These are phyloP conservation scores for Chlorodrepanis virens DNA, from an alignment of 2,113 vertebrate species.

Conservation along the genomic window DNA sequence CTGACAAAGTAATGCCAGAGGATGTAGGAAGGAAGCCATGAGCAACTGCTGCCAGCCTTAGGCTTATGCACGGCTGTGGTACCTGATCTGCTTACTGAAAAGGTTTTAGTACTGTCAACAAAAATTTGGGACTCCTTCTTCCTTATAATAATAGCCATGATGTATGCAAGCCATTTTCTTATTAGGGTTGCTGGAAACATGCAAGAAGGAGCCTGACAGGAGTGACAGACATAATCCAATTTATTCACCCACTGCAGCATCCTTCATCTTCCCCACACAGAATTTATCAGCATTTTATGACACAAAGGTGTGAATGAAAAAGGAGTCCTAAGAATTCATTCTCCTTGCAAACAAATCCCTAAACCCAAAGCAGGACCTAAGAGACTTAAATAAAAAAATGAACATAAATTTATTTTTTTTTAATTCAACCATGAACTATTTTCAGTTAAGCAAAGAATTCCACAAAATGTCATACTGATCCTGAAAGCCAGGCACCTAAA, in stretches of 20 bases:
- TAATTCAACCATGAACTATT: not conserved
- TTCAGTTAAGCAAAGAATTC: not conserved
- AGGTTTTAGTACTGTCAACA: not conserved
- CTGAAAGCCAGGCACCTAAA: not conserved
- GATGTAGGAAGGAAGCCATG: not conserved
- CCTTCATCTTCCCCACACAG: not conserved
- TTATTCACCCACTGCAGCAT: not conserved
- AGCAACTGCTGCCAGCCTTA: not conserved
- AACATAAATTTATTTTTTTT: not conserved
- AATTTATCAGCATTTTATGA: not conserved
- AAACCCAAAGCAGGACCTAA: not conserved
- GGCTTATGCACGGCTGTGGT: not conserved
- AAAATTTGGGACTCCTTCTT: not conserved
- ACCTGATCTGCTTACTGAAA: not conserved
- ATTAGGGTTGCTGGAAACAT: not conserved
- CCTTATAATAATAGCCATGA: not conserved
- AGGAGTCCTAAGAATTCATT: not conserved
- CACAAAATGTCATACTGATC: not conserved
- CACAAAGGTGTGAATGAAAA: not conserved
- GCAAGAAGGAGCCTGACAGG: not conserved
- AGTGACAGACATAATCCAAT: not conserved
- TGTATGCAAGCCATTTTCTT: not conserved
- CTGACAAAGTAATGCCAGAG: not conserved
- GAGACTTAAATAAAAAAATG: not conserved
- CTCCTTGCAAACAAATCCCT: not conserved